Percentiles rank a stretch among this genome's conserved stretches.
Conservation (phyloP, 2,113 vertebrate species). For the Balaeniceps rex region DNA sequence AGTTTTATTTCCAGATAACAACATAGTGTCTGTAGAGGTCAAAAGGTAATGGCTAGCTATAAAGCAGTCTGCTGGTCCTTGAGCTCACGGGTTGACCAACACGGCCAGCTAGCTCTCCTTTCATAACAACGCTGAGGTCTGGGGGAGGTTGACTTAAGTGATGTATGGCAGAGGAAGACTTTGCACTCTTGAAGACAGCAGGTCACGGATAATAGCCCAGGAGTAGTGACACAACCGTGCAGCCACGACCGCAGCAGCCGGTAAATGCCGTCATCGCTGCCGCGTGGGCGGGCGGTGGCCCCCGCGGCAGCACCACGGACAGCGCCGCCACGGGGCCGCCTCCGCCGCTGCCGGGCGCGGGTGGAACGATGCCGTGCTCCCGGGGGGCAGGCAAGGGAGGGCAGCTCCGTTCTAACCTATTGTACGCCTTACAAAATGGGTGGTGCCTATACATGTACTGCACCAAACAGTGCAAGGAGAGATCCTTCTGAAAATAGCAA, state of each 20-base stretch:
- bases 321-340: neutral
- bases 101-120: neutral
- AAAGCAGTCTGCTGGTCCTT: neutral
- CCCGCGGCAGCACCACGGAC: neutral
- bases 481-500: slow-evolving; percentile 47
- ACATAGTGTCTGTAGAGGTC: neutral
- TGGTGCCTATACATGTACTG: neutral
- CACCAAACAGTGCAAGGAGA: neutral
- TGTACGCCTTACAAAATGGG: neutral
- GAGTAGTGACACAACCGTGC: neutral
- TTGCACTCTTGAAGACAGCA: fast-evolving
- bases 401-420: neutral
- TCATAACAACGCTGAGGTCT: too few species aligned
- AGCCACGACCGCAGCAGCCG: neutral
- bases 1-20: neutral
- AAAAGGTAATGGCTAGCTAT: neutral
- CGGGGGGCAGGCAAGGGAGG: too few species aligned
- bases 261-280: fast-evolving
- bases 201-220: neutral
- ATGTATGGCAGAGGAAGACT: neutral
- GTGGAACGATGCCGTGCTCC: too few species aligned
- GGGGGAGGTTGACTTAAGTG: too few species aligned
- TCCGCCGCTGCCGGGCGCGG: too few species aligned
- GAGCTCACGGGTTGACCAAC: neutral
- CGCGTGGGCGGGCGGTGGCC: fast-evolving